Evolutionary conservation across 35 echinoderm and acorn worm species (phyloP).

Genomic region (Patiria miniata): DNA sequence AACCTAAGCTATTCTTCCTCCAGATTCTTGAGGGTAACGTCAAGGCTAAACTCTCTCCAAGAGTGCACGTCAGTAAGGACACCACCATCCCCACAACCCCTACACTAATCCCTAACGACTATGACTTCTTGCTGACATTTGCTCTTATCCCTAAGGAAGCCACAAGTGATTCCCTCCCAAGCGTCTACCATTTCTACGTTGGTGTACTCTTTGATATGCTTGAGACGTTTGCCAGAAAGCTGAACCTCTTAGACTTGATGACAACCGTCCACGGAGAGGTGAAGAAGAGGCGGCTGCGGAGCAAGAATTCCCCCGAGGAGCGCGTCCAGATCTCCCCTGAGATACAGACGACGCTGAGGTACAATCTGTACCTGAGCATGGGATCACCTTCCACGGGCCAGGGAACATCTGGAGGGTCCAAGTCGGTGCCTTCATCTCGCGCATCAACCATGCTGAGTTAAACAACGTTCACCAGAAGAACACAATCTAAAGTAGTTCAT

Average conservation of each 20-base stretch:
- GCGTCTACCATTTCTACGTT: constrained; percentile 73
- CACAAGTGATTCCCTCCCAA: constrained; percentile 31
- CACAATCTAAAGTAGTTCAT: no score
- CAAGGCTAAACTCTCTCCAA: neutral
- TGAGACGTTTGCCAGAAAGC: constrained; percentile 78
- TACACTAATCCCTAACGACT: constrained; percentile 70
- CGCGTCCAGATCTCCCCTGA: constrained; percentile 42
- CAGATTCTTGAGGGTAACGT: constrained; percentile 60
- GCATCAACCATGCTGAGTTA: no score
- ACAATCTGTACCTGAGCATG: constrained; percentile 82
- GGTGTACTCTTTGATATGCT: constrained; percentile 64
- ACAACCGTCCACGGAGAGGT: constrained; percentile 77
- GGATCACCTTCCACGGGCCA: neutral
- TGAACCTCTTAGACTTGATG: constrained; percentile 82
- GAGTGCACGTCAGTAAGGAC: neutral
- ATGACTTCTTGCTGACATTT: constrained; percentile 83
- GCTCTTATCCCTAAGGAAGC: constrained; percentile 61
- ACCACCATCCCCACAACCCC: no score
- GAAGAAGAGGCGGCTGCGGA: constrained; percentile 35
- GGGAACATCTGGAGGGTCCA: neutral
- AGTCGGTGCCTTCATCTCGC: no score
- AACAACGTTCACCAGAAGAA: no score
- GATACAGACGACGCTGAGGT: constrained; percentile 79
- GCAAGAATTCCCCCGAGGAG: neutral
- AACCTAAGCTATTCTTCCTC: constrained; percentile 89